Base-by-base conservation (phyloP, 2,888 invertebrate genomes). In the Stenodema calcarata region DNA sequence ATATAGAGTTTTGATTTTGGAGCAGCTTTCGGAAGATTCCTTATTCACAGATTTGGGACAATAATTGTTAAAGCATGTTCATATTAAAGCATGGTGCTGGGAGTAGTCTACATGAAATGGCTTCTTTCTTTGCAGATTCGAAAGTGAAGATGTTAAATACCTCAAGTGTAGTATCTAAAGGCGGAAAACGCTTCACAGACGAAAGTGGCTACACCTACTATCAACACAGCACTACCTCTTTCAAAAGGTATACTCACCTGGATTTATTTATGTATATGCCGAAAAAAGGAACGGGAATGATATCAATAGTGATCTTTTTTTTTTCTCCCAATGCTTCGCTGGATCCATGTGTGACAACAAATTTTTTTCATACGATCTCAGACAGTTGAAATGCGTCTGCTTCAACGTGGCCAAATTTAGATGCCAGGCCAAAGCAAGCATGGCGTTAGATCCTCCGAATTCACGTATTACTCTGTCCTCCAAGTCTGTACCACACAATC, bases 181-280 rank as follows among this genome's bases (percentile, higher is more conserved):
- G 62, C 3, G 80, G 54, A 30, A 80, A 30, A 18, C 54, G 16
- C 16, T 80, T 80, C 41, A 35, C 18, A 2, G 80, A 80, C 27
- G 80, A 47, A 12, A 28, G 28, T 27, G 80, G 80, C 11, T 80
- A 54, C 54, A 27, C 11, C 14, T 80, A 80, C 27, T 54, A 41
- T n/a, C 80, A 80, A 28, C 80, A 80, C 18, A 80, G 80, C 80
- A 80, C 80, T 3, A 28, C 80, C 3, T 3, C n/a, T 16, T 80
- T 62, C 50, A 47, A 50, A 54, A 80, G 80, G 54, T 80, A 27
- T 54, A 12, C 14, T 47, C 14, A 47, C 47, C 11, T 12, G 47
- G 47, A 14, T 47, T 47, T 47, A 47, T 47, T 47, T 47, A 47
- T 47, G 47, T 47, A 14, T 47, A 47, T 47, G 14, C n/a, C n/a